These are phyloP conservation scores for Nesidiocoris tenuis DNA, from an alignment of 2,888 invertebrate species.

Conservation along the genomic window DNA sequence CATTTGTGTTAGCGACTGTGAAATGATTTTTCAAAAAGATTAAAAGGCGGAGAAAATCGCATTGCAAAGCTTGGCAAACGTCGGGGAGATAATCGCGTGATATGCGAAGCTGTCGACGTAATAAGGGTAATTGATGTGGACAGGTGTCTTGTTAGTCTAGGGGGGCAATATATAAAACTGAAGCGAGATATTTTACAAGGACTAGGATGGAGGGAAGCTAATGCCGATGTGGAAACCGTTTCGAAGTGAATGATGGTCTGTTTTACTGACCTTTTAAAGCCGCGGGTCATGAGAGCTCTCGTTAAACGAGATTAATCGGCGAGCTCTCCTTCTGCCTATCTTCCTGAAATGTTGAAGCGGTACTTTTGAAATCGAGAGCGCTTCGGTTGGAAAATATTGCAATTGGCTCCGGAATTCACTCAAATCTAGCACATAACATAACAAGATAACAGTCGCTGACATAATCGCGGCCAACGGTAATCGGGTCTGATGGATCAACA, in stretches of 20 bases:
- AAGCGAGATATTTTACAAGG: constrained; percentile 38
- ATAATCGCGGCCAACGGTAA: no score
- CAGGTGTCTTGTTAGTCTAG: constrained; percentile 40
- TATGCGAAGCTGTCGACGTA: constrained; percentile 35
- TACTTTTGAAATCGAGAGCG: neutral
- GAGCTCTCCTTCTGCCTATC: neutral
- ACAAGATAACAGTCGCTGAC: no score
- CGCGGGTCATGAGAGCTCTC: constrained; percentile 38
- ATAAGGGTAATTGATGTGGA: constrained; percentile 40
- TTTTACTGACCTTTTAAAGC: constrained; percentile 41
- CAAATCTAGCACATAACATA: no score
- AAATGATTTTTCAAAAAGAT: constrained; percentile 14
- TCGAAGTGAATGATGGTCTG: constrained; percentile 29
- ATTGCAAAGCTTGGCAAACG: neutral
- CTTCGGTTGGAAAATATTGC: no score
- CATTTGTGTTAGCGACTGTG: constrained; percentile 28
- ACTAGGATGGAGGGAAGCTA: constrained; percentile 24
- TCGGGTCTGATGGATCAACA: no score
- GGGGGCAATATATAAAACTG: constrained; percentile 25
- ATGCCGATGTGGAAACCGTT: constrained; percentile 15
- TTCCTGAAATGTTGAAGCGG: neutral
- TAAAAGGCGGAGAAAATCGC: neutral
- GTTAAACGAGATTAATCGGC: constrained; percentile 42
- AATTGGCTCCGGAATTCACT: no score
- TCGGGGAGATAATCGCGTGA: constrained; percentile 20